Conservation (phyloP, 2,888 invertebrate species). For the Eulithis prunata region DNA sequence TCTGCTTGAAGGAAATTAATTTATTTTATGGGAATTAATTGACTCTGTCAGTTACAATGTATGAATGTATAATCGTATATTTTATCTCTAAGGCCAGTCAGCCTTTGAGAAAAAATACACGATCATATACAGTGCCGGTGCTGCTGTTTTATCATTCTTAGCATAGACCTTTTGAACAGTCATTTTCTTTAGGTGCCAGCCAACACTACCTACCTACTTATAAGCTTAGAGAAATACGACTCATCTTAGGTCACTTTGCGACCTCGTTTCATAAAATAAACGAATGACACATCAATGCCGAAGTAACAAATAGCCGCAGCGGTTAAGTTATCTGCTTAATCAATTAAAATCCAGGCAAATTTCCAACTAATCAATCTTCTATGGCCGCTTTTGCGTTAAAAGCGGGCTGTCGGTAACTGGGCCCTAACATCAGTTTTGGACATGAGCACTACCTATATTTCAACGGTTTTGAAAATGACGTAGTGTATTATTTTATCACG, state of each 20-base stretch:
- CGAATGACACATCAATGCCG: slow-evolving; percentile 28
- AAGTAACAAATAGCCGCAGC: slow-evolving; percentile 38
- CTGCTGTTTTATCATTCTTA: no score
- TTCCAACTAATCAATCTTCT: slow-evolving; percentile 62
- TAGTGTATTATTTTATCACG: no score
- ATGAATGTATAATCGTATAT: no score
- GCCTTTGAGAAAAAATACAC: no score
- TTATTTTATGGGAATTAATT: slow-evolving; percentile 7
- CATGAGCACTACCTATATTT: background rate
- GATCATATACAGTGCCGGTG: no score
- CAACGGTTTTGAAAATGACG: background rate
- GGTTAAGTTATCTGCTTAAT: slow-evolving; percentile 59
- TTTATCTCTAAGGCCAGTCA: no score
- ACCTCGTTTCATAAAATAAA: slow-evolving; percentile 21
- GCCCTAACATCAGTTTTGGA: background rate
- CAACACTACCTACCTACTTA: no score
- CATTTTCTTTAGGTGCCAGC: no score
- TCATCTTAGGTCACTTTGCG: background rate
- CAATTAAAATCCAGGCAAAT: slow-evolving; percentile 66
- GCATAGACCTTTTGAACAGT: no score
- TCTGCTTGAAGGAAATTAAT: slow-evolving; percentile 1
- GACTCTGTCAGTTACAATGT: slow-evolving; percentile 6
- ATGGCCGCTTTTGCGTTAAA: slow-evolving; percentile 15
- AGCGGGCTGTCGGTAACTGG: slow-evolving; percentile 7
- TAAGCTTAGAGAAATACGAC: no score